Conservation (phyloP, 1,140 invertebrate species). For the Oncopodura yosiiana region DNA sequence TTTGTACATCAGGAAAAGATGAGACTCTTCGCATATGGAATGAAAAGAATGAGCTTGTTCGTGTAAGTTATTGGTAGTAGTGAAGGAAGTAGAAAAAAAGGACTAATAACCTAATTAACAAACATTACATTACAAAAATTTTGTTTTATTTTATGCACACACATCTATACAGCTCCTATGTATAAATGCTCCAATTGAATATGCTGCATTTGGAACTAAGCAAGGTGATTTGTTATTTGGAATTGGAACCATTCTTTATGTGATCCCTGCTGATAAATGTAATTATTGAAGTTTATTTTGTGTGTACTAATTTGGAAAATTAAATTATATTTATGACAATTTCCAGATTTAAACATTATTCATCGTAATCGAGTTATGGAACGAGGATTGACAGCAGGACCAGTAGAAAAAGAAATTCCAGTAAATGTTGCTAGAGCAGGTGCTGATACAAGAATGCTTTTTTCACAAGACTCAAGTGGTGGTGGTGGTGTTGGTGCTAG, state of each 20-base stretch:
- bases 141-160: no score
- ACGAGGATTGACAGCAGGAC: slow-evolving; percentile 7
- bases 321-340: neutral
- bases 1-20: slow-evolving; percentile 31
- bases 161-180: slow-evolving; percentile 20
- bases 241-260: slow-evolving; percentile 10
- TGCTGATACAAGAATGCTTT: slow-evolving; percentile 36
- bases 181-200: slow-evolving; percentile 31
- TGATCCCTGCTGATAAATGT: slow-evolving; percentile 32
- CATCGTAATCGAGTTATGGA: slow-evolving; percentile 29
- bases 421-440: slow-evolving; percentile 13
- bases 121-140: neutral
- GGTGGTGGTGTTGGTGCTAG: no score
- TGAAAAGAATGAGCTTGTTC: slow-evolving; percentile 27
- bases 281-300: slow-evolving; percentile 1
- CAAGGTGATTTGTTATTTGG: slow-evolving; percentile 36
- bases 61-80: slow-evolving; percentile 11
- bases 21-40: slow-evolving; percentile 34
- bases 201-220: slow-evolving; percentile 26
- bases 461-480: neutral
- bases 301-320: neutral
- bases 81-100: neutral
- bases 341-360: slow-evolving; percentile 22
- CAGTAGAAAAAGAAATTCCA: slow-evolving; percentile 11
- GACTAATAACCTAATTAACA: neutral